Base-by-base conservation (phyloP, 2,797 vertebrate species). In the Protonibea diacanthus region DNA sequence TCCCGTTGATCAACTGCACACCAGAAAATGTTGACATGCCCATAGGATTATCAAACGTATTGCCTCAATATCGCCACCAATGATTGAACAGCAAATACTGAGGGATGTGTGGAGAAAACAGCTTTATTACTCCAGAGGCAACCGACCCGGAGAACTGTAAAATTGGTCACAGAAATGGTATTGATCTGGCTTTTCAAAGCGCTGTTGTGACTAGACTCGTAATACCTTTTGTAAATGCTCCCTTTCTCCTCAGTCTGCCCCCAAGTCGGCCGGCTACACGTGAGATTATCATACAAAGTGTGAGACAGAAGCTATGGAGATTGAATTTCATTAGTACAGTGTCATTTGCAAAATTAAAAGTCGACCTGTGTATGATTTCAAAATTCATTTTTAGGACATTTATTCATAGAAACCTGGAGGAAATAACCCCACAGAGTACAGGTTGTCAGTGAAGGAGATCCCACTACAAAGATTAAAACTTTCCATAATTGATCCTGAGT, bases 131-230 rank as follows among this genome's bases (percentile, higher is more conserved):
- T 86, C 80, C 71, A 61, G 76, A 77, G 87, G 77, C 90, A 53
- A 76, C 48, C 47, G 42, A 87, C 74, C 84, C 80, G 82, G 14
- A 93, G 83, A 92, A 87, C 88, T 93, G 91, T 91, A 92, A 91
- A 93, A 93, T 91, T 92, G 90, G 89, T 92, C 86, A 88, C 89
- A 91, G 89, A 89, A 91, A 91, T 82, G 77, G 84, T 92, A 93
- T 94, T 76, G 93, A 94, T 94, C 87, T 53, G 75, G 70, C 74
- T 91, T 85, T 88, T 91, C 74, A 79, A 79, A 83, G 89, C 3
- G 25, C 84, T 75, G 86, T 79, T 92, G 92, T 91, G 90, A 92
- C 90, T 60, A 52, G 90, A 94, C 90, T 93, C 23, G 11, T 82
- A 91, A 92, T 89, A 82, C 59, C 66, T 80, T 68, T 75, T 81